Conservation (phyloP, 2,888 invertebrate species). For the Stenchaetothrips biformis region DNA sequence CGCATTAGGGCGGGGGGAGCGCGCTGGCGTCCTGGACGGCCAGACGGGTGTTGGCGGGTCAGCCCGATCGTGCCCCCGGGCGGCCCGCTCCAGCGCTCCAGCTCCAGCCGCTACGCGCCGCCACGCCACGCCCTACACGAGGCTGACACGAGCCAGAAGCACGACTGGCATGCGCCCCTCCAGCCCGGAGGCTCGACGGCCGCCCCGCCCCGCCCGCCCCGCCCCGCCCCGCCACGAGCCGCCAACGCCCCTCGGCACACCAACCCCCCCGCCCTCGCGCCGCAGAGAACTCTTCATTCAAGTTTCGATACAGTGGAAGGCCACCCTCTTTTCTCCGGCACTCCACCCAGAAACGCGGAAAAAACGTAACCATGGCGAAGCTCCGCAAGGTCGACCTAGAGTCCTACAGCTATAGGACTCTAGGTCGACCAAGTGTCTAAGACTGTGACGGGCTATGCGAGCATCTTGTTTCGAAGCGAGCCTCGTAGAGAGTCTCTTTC, state of each 20-base stretch:
- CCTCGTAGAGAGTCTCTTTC: no score
- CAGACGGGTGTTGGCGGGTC: slow-evolving; percentile 15
- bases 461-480: no score
- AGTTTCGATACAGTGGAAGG: no score
- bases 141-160: slow-evolving; percentile 22
- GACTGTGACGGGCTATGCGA: no score
- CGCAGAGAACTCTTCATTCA: no score
- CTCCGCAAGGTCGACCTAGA: no score
- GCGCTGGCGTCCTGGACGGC: background rate
- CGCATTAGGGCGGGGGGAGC: background rate
- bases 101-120: background rate
- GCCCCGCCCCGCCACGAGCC: slow-evolving; percentile 12
- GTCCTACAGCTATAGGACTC: no score
- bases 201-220: background rate
- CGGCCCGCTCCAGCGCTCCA: background rate
- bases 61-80: slow-evolving; percentile 9
- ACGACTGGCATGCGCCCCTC: slow-evolving; percentile 10
- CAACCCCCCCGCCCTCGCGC: no score
- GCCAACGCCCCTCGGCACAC: background rate
- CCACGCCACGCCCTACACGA: background rate
- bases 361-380: no score
- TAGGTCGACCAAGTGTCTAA: no score
- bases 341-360: no score
- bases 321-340: no score
- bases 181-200: background rate